These are phyloP conservation scores for Cetoscarus ocellatus DNA, from an alignment of 2,797 vertebrate genomes.

Conservation along the genomic window DNA sequence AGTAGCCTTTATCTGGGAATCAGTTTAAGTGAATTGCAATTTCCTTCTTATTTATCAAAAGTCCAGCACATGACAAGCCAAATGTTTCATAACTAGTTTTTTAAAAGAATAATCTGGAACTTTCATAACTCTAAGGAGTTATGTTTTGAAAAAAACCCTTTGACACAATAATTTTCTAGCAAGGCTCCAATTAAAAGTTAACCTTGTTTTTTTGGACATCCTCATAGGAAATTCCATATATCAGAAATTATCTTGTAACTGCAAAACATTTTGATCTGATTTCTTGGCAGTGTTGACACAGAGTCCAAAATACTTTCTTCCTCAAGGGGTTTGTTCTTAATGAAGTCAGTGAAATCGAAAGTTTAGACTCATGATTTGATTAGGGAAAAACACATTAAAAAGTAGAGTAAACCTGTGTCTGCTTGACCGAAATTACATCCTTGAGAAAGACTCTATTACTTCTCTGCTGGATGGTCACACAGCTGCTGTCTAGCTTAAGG, in stretches of 20 bases:
- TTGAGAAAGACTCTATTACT: slow-evolving; percentile 11
- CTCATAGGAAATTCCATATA: slow-evolving; percentile 1
- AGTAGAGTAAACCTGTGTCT: not conserved
- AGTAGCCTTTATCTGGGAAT: no score
- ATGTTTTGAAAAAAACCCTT: slow-evolving; percentile 13
- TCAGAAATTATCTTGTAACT: slow-evolving; percentile 6
- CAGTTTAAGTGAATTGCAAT: no score
- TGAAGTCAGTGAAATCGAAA: slow-evolving; percentile 8
- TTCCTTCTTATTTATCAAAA: no score
- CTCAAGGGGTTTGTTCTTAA: slow-evolving; percentile 10
- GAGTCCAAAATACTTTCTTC: slow-evolving; percentile 4
- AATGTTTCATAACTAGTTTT: no score
- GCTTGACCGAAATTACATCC: not conserved
- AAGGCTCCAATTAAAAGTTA: not conserved
- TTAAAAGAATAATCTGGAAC: not conserved
- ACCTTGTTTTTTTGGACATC: slow-evolving; percentile 6
- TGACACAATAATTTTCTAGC: not conserved
- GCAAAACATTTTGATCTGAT: slow-evolving; percentile 17
- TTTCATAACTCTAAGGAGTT: slow-evolving; percentile 10
- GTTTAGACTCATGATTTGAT: not conserved
- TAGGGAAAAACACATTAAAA: not conserved
- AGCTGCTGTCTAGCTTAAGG: slow-evolving; percentile 66
- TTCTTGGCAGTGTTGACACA: slow-evolving; percentile 10
- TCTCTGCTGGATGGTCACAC: slow-evolving; percentile 47
- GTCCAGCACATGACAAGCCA: no score